Evolutionary conservation across 2,797 vertebrate genomes (phyloP), one percentile per base, ranked within the genome.

Genomic region (Pangasius djambal): DNA sequence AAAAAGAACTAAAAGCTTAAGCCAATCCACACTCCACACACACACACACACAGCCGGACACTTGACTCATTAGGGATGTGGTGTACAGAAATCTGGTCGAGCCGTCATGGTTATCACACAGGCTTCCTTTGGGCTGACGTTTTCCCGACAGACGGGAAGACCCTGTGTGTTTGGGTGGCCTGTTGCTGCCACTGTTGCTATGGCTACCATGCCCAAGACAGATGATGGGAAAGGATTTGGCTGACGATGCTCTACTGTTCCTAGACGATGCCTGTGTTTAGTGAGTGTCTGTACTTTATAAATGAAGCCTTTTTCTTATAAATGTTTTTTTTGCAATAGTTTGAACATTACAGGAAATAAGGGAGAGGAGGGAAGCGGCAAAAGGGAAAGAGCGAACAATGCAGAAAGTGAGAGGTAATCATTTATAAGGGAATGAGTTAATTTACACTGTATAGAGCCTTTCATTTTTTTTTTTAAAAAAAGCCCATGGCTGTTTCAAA

Each of bases 121-220:
- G 85, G 84, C 88, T 92, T 90, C 89, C 91, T 88, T 87, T 90
- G 59, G 67, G 86, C 88, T 91, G 88, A 89, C 81, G 89, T 88
- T 91, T 92, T 89, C 88, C 89, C 90, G 89, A 86, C 86, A 85
- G 86, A 89, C 78, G 88, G 89, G 88, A 90, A 90, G 85, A 91
- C 88, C 84, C 88, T 85, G 86, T 18, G 86, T 84, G 90, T 92
- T 90, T 91, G 90, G 89, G 91, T 92, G 91, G 90, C 78, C 90
- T 91, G 89, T 91, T 92, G 90, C 78, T 89, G 70, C 77, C 72
- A 69, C 83, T 50, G 90, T 91, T 89, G 83, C 91, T 83, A 90
- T 88, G 89, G 90, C 16, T 85, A 86, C 89, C 10, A 22, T 63
- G 86, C 86, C 85, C 55, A 90, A 87, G 87, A 79, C 83, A 77